These are phyloP conservation scores for Chlamydotis undulata DNA, from an alignment of 2,113 vertebrate species.

Conservation along the genomic window DNA sequence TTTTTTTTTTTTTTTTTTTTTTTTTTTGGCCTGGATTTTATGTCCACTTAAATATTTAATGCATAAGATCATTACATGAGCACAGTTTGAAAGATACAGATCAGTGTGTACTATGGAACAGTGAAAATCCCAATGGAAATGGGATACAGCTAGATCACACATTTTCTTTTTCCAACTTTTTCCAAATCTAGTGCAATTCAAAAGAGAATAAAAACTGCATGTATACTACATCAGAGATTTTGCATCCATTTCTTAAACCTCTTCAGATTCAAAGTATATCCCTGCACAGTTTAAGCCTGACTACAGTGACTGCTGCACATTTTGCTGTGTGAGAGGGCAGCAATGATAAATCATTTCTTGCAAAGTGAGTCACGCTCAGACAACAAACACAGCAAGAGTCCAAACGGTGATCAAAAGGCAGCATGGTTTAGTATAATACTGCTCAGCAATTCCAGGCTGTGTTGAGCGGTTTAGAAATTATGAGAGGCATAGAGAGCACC, in stretches of 20 bases:
- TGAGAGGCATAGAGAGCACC: not conserved
- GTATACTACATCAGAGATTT: not conserved
- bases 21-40: not conserved
- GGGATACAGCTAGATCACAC: not conserved
- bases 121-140: not conserved
- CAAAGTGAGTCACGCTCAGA: not conserved
- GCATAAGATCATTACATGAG: conserved; percentile 17
- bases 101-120: not conserved
- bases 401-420: conserved; percentile 17
- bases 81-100: conserved; percentile 18
- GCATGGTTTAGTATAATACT: not conserved
- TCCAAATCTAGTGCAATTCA: not conserved
- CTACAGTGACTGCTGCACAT: not conserved
- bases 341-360: not conserved
- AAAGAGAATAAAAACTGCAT: not conserved
- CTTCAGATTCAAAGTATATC: not conserved
- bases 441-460: not conserved
- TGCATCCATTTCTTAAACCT: not conserved
- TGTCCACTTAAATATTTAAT: conserved; percentile 16
- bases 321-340: not conserved
- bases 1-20: too few relatives aligned
- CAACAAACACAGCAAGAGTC: not conserved
- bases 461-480: not conserved
- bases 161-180: not conserved
- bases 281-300: not conserved